Evolutionary conservation across 2,888 invertebrate species (phyloP), one percentile per base, ranked within the genome.

Genomic region (Drosophila atroscutellata): DNA sequence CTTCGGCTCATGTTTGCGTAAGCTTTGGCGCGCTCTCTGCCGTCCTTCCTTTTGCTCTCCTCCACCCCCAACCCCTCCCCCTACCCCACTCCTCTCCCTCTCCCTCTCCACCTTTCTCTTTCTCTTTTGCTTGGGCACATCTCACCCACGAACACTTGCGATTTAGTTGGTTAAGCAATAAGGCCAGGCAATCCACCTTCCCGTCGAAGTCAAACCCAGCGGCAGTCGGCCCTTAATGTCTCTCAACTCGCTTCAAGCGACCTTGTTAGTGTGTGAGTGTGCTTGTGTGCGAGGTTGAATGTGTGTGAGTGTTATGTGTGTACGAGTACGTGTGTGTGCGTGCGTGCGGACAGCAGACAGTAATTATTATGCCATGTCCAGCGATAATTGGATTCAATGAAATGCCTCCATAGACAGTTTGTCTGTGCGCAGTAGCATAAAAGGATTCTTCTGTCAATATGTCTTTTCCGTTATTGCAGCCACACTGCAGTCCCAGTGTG

Each of bases 331-430:
- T 52, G 28, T 49, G 51, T 51, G 58, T 54, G 54, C 47, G 65
- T 71, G 83, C 71, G 75, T 68, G 61, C 61, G 70, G 59, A 71
- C 62, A 79, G 80, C 77, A 86, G 90, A 89, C 89, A 89, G 91
- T 90, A 89, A 87, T 87, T 90, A 87, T 90, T 82, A 89, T 90
- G 89, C 90, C 86, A 86, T 90, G 90, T 90, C 80, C 90, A 90
- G 89, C 80, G 90, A 80, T 90, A 87, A 87, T 87, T 87, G 87
- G 87, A 87, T 90, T 90, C 84, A 89, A 86, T 89, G 82, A 83
- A 90, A 88, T 86, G 79, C 77, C 69, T 74, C 67, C 77, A 68
- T 66, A 71, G 67, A 64, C 55, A 39, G 61, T 59, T 62, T 65
- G 79, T 18, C 61, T 61, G 57, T 72, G 74, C 42, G 52, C 59